Percentiles rank a stretch among this genome's conserved stretches.
These are phyloP conservation scores for Ophraella communa DNA, from an alignment of 2,888 invertebrate species.

Conservation along the genomic window DNA sequence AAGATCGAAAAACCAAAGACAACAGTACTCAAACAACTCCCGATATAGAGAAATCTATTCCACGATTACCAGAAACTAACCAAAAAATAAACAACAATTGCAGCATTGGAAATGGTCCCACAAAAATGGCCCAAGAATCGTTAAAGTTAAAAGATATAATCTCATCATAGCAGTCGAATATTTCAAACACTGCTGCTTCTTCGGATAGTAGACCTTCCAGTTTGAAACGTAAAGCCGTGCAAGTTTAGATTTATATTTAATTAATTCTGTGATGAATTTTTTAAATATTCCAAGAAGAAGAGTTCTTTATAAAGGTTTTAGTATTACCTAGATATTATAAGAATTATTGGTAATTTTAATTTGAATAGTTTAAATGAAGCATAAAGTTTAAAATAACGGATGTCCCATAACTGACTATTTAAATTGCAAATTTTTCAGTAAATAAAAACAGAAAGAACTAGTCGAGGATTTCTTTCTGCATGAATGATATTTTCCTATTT, in stretches of 20 bases:
- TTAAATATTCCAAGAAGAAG: no score
- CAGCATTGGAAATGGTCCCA: conserved; percentile 56
- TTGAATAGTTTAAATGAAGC: no score
- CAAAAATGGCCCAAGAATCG: conserved; percentile 47
- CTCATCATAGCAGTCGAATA: conserved; percentile 56
- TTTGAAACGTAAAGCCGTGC: conserved; percentile 56
- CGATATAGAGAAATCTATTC: conserved; percentile 30
- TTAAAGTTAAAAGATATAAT: conserved; percentile 53
- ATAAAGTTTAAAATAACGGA: no score
- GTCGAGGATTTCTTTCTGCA: no score
- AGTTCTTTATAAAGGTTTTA: no score
- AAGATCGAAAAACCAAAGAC: conserved; percentile 53
- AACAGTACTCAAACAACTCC: conserved; percentile 56
- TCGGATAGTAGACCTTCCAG: conserved; percentile 53
- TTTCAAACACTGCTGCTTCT: background rate
- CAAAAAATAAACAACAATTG: conserved; percentile 57
- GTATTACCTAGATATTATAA: no score
- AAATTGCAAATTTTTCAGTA: no score
- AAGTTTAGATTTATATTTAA: conserved; percentile 49
- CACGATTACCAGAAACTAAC: conserved; percentile 45
- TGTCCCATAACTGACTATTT: no score
- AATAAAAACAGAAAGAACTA: no score
- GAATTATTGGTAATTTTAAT: no score
- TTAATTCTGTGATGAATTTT: no score
- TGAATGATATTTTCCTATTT: no score